These are phyloP conservation scores for Xylocopa sonorina DNA, from an alignment of 1,140 invertebrate species.

Conservation along the genomic window DNA sequence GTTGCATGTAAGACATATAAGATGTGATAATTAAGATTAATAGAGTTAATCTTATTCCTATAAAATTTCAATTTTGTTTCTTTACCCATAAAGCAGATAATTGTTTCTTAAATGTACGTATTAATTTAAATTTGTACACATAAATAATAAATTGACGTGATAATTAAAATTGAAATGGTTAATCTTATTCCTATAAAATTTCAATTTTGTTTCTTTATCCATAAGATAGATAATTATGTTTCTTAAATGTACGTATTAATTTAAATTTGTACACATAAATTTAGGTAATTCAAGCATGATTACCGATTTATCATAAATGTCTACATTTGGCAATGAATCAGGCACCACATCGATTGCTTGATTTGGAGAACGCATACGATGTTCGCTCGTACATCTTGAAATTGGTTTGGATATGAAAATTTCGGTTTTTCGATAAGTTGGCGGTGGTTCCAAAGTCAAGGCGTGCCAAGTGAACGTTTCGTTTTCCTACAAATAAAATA, in stretches of 20 bases:
- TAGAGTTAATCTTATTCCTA: too few relatives aligned
- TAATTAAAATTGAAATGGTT: too few relatives aligned
- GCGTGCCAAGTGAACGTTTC: slow-evolving; percentile 79
- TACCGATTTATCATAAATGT: slow-evolving; percentile 42
- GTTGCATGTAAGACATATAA: too few relatives aligned
- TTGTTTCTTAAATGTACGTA: not conserved
- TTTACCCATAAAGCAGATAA: not conserved
- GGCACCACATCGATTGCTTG: slow-evolving; percentile 12
- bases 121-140: not conserved
- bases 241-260: too few relatives aligned
- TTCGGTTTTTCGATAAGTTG: slow-evolving; percentile 65
- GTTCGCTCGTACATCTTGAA: slow-evolving; percentile 6
- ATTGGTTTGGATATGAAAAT: slow-evolving; percentile 60
- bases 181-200: not conserved
- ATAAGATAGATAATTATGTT: not conserved
- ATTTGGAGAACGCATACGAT: slow-evolving; percentile 33
- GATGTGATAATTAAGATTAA: too few relatives aligned
- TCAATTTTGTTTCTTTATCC: not conserved
- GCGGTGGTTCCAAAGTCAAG: slow-evolving; percentile 74
- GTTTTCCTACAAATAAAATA: slow-evolving; percentile 63
- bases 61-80: not conserved
- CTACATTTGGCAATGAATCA: not conserved
- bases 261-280: not conserved
- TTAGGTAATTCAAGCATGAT: not conserved
- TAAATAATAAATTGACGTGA: too few relatives aligned